Percentiles rank a stretch among this genome's conserved stretches.
phyloP scores from a whole-genome alignment of 2,888 invertebrate species.

The Acanthosepion esculentum region DNA sequence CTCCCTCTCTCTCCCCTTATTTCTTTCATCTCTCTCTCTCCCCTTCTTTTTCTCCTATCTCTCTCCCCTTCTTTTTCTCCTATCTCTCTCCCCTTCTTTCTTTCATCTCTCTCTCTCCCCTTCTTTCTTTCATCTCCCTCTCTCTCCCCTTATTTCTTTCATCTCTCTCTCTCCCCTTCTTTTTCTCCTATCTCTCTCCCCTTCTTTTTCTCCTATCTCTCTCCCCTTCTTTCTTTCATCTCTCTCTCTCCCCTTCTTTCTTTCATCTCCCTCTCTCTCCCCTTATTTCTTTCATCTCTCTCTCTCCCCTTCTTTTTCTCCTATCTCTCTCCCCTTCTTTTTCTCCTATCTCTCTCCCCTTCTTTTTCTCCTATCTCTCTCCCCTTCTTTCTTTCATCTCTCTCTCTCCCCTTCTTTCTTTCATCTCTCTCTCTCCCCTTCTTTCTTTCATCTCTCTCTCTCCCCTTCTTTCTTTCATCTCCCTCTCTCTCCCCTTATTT shows the following conservation, averaged over 20 bases:
- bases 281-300: too few species aligned
- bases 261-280: too few species aligned
- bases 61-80: not conserved
- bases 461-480: too few species aligned
- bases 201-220: not conserved
- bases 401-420: not conserved
- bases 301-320: too few species aligned
- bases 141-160: not conserved
- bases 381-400: rapidly evolving
- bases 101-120: too few species aligned
- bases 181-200: not conserved
- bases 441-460: too few species aligned
- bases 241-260: too few species aligned
- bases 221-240: not conserved
- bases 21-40: not conserved
- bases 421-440: not conserved
- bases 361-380: not conserved
- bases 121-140: not conserved
- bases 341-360: not conserved
- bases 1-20: not conserved
- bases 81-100: too few species aligned
- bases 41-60: not conserved
- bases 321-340: not conserved
- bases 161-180: not conserved
- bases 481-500: not conserved